phyloP scores from a whole-genome alignment of 2,797 vertebrate genomes.

The Silurus lanzhouensis region DNA sequence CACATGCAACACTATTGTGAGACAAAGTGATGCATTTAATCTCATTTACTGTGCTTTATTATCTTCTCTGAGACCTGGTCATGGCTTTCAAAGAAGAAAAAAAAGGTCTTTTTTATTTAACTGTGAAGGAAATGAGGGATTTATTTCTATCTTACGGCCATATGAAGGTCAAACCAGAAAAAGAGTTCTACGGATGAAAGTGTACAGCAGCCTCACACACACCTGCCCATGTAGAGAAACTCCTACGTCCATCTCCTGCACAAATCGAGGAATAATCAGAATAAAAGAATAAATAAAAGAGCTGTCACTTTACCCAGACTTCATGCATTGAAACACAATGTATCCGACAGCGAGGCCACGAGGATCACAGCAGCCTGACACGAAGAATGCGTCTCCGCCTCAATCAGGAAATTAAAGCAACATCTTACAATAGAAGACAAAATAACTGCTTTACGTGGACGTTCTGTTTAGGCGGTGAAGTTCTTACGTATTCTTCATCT shows the following conservation, averaged over 20 bases:
- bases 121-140: constrained; percentile 1
- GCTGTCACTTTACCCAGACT: constrained; percentile 12
- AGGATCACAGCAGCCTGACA: neutral
- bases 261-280: constrained; percentile 26
- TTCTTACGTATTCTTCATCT: neutral
- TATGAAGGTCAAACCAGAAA: neutral
- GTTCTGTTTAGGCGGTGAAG: neutral
- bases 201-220: constrained; percentile 1
- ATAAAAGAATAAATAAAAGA: constrained; percentile 36
- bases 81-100: neutral
- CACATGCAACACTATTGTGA: neutral
- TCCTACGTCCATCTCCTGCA: neutral
- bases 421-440: neutral
- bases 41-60: neutral
- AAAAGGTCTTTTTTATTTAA: constrained; percentile 5
- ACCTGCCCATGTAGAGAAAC: neutral
- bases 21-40: neutral
- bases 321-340: constrained; percentile 32
- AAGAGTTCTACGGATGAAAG: neutral
- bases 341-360: neutral
- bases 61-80: neutral
- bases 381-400: neutral
- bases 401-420: constrained; percentile 28
- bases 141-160: neutral
- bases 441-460: neutral